A percentile compares a stretch with the other conserved stretches of the same genome.
Conservation (phyloP, 2,888 invertebrate species). For the Idaea straminata region DNA sequence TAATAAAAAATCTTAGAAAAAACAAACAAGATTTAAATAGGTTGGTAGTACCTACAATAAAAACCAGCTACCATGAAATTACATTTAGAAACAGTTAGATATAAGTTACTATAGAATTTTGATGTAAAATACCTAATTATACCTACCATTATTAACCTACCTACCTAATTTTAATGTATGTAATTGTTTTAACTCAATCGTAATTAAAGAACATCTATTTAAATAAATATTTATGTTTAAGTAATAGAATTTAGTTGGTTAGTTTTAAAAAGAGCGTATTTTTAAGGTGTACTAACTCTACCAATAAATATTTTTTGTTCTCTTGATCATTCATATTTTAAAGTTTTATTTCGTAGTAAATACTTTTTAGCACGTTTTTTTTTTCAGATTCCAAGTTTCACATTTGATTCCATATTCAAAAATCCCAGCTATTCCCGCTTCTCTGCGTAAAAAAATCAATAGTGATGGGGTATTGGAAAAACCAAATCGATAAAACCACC, state of each 20-base stretch:
- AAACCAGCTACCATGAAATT: neutral
- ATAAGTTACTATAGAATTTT: neutral
- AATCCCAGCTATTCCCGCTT: neutral
- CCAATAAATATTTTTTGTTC: no score
- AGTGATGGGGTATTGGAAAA: neutral
- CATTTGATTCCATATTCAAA: neutral
- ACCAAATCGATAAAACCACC: constrained; percentile 4
- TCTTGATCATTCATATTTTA: no score
- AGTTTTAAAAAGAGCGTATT: neutral
- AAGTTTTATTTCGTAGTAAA: no score
- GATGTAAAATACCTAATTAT: neutral
- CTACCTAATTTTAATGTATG: neutral
- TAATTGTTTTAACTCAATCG: neutral
- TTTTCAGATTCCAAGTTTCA: neutral
- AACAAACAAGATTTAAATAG: neutral
- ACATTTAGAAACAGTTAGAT: neutral
- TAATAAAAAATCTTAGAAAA: neutral
- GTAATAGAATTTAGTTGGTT: neutral
- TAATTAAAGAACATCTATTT: neutral
- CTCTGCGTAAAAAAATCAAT: neutral
- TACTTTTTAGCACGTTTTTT: no score
- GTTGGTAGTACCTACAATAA: neutral
- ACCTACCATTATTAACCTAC: neutral
- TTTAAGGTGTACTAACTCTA: neutral
- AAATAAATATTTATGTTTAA: neutral